phyloP scores from a whole-genome alignment of 2,113 vertebrate species.

The Chaetops frenatus region DNA sequence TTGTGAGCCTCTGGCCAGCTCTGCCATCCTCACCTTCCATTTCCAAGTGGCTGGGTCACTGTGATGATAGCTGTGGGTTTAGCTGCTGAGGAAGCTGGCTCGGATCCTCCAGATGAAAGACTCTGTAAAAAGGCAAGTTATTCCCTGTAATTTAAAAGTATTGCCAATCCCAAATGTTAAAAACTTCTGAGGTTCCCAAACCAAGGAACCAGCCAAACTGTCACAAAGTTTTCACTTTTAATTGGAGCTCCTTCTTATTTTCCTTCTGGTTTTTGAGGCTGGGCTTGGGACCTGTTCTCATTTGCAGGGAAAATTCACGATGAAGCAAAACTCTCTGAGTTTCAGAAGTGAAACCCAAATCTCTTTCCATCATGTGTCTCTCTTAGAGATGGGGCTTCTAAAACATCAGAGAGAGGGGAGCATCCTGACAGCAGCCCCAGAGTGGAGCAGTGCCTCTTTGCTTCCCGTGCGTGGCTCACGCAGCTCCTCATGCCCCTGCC shows the following conservation, averaged over 20 bases:
- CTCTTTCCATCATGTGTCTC: neutral
- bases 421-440: neutral
- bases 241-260: neutral
- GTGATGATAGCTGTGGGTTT: neutral
- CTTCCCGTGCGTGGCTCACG: accelerated
- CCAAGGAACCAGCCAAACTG: neutral
- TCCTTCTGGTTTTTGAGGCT: neutral
- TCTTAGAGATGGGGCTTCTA: neutral
- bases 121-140: neutral
- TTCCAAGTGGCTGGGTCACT: accelerated
- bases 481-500: neutral
- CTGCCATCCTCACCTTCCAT: neutral
- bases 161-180: neutral
- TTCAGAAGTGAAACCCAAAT: neutral
- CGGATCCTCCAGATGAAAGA: neutral
- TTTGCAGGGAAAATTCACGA: neutral
- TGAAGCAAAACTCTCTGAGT: neutral
- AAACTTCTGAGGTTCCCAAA: neutral
- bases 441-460: neutral
- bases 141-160: neutral
- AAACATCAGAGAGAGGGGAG: neutral
- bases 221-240: neutral
- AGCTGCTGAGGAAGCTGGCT: neutral
- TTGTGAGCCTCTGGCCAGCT: accelerated
- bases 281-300: neutral